Conservation (phyloP, 2,797 vertebrate genomes). For the Channa striata region DNA sequence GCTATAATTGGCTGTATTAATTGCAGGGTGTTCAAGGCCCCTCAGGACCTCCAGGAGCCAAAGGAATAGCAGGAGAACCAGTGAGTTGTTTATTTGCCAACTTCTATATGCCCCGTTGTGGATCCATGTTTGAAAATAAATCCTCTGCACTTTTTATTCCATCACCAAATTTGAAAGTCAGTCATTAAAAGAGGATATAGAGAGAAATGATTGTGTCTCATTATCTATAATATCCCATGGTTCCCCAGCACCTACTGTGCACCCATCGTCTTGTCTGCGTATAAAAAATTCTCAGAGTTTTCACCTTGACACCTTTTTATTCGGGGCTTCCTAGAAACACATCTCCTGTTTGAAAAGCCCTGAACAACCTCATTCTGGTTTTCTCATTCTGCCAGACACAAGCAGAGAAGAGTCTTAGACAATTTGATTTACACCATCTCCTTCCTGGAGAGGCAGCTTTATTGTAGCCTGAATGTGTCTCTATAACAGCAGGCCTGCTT, state of each 20-base stretch:
- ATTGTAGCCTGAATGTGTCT: constrained; percentile 56
- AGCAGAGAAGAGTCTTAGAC: constrained; percentile 54
- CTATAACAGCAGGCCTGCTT: constrained; percentile 51
- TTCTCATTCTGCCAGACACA: constrained; percentile 51
- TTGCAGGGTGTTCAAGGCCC: constrained; percentile 91
- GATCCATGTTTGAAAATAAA: not conserved
- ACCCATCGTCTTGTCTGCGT: constrained; percentile 4
- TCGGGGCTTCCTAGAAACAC: constrained; percentile 37
- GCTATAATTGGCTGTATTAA: constrained; percentile 9
- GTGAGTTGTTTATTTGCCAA: constrained; percentile 78
- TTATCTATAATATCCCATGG: constrained; percentile 12
- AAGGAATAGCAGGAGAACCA: constrained; percentile 91
- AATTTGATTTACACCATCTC: constrained; percentile 70
- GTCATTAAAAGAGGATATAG: constrained; percentile 5
- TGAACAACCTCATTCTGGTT: constrained; percentile 56
- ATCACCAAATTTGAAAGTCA: not conserved
- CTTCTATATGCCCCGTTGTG: not conserved
- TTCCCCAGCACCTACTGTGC: constrained; percentile 1
- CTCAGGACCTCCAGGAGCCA: constrained; percentile 91
- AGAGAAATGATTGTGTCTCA: constrained; percentile 1
- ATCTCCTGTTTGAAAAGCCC: constrained; percentile 44
- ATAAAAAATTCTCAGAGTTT: constrained; percentile 30
- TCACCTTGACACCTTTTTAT: constrained; percentile 36
- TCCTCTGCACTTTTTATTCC: not conserved
- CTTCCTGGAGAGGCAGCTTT: constrained; percentile 68